Conservation (phyloP, 2,888 invertebrate species). For the Andricus curvator region DNA sequence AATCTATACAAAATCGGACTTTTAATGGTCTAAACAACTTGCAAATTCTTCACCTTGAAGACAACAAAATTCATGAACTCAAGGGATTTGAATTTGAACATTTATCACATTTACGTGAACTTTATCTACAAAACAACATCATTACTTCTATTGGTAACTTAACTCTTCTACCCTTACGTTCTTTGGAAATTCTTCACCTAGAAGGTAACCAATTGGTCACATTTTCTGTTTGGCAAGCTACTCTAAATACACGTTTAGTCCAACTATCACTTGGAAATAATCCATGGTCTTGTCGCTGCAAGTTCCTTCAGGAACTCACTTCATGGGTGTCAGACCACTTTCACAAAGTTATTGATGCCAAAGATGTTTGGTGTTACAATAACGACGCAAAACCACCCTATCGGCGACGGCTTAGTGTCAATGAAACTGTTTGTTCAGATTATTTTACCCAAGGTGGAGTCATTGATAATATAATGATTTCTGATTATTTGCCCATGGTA, state of each 20-base stretch:
- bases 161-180: constrained; percentile 88
- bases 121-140: constrained; percentile 92
- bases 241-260: constrained; percentile 83
- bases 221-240: constrained; percentile 88
- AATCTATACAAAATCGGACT: constrained; percentile 93
- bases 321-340: constrained; percentile 90
- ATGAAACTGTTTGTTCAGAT: constrained; percentile 92
- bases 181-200: constrained; percentile 88
- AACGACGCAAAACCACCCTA: constrained; percentile 87
- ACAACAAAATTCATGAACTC: constrained; percentile 88
- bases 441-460: constrained; percentile 91
- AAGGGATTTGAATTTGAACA: constrained; percentile 93
- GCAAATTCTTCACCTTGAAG: constrained; percentile 90
- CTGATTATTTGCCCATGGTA: constrained; percentile 91
- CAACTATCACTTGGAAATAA: constrained; percentile 90
- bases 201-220: constrained; percentile 91
- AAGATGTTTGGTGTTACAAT: constrained; percentile 90
- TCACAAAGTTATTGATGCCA: constrained; percentile 88
- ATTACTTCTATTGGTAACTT: constrained; percentile 89
- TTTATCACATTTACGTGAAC: constrained; percentile 87
- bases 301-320: constrained; percentile 91
- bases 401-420: constrained; percentile 89
- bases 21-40: constrained; percentile 91
- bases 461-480: constrained; percentile 89
- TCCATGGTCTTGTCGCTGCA: constrained; percentile 94